These are phyloP conservation scores for Mycteria americana DNA, from an alignment of 2,797 vertebrate genomes.

Conservation along the genomic window DNA sequence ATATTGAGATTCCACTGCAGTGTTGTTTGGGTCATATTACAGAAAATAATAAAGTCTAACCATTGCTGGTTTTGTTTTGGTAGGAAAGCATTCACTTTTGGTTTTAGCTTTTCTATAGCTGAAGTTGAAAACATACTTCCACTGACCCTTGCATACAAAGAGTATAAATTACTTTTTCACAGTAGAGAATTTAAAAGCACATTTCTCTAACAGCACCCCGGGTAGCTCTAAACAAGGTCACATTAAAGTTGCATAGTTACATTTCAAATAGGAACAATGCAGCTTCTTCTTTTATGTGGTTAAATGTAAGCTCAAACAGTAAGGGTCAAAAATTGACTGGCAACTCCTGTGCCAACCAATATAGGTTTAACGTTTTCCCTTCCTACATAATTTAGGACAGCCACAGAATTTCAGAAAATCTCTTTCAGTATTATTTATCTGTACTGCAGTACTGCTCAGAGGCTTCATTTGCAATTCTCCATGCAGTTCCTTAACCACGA, in stretches of 20 bases:
- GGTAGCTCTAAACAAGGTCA: constrained; percentile 43
- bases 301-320: neutral
- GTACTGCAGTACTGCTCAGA: constrained; percentile 1
- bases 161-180: neutral
- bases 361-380: neutral
- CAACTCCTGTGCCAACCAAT: neutral
- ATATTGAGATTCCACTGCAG: neutral
- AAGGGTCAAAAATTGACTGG: neutral
- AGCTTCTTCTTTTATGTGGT: neutral
- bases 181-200: neutral
- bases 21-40: neutral
- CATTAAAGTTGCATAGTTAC: constrained; percentile 49
- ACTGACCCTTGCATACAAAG: neutral
- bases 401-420: neutral
- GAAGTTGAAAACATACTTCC: neutral
- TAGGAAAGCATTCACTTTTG: neutral
- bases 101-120: neutral
- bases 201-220: neutral
- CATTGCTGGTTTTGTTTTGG: neutral
- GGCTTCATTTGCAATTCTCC: constrained; percentile 24
- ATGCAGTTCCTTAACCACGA: neutral
- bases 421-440: neutral
- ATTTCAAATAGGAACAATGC: constrained; percentile 22
- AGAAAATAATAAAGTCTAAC: constrained; percentile 3
- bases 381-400: neutral